Percentiles rank a stretch among this genome's conserved stretches.
These are phyloP conservation scores for Anniella stebbinsi DNA, from an alignment of 2,797 vertebrate genomes.

Conservation along the genomic window DNA sequence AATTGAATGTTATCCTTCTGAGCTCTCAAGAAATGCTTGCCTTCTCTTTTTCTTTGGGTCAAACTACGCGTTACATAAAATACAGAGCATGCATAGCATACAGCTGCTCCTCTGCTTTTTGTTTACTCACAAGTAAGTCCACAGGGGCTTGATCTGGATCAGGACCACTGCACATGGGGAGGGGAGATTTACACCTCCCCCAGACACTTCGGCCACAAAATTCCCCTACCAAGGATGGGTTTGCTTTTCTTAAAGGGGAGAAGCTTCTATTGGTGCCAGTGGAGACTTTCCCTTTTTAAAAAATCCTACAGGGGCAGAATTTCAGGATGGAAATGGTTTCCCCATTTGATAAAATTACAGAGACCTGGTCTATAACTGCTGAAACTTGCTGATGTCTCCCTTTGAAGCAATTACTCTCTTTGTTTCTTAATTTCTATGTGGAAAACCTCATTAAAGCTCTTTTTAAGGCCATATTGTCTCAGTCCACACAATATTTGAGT, in stretches of 20 bases:
- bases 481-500: neutral
- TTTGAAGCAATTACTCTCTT: neutral
- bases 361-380: conserved; percentile 27
- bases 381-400: neutral
- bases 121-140: neutral
- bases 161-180: neutral
- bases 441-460: neutral
- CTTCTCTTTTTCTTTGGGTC: conserved; percentile 10
- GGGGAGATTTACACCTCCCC: neutral
- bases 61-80: conserved; percentile 17
- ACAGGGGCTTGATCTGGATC: too few relatives aligned
- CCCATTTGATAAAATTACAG: neutral
- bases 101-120: neutral
- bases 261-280: too few relatives aligned
- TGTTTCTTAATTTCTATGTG: neutral
- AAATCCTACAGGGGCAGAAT: too few relatives aligned
- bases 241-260: too few relatives aligned
- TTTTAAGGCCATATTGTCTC: neutral
- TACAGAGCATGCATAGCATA: neutral
- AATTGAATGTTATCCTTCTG: conserved; percentile 22
- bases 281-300: too few relatives aligned
- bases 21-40: neutral
- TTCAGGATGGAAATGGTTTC: neutral
- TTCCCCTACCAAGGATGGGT: too few relatives aligned
- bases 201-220: too few relatives aligned